Evolutionary conservation across 2,113 vertebrate species (phyloP).

Genomic region (Pteronura brasiliensis): DNA sequence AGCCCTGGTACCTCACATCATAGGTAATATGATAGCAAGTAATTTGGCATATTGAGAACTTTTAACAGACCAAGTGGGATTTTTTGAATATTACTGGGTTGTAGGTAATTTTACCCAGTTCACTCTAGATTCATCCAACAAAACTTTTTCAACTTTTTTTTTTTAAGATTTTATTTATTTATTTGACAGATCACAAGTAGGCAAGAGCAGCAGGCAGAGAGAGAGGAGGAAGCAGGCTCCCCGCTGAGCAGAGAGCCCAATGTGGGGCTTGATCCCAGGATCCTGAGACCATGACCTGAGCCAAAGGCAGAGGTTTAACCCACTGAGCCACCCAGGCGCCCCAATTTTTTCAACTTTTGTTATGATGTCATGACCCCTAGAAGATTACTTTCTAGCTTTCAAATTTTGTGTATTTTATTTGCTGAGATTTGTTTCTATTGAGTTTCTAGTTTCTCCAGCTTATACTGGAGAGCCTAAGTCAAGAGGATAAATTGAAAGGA

Average conservation of each 20-base stretch:
- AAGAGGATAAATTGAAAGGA: background rate
- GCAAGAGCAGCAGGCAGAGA: no score
- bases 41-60: background rate
- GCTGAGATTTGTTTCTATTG: slow-evolving; percentile 8
- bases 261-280: no score
- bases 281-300: no score
- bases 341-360: background rate
- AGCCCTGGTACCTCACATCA: background rate
- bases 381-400: background rate
- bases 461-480: background rate
- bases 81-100: background rate
- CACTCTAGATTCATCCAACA: background rate
- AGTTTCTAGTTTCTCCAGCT: background rate
- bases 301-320: no score
- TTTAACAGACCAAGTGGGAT: background rate
- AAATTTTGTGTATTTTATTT: background rate
- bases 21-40: background rate
- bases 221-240: no score
- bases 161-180: background rate
- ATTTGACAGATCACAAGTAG: no score
- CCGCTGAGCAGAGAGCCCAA: no score
- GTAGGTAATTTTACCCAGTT: background rate
- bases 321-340: no score
- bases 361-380: background rate
- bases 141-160: slow-evolving; percentile 2